Base-by-base conservation (phyloP, 2,888 invertebrate species). In the Tenthredo distinguenda region DNA sequence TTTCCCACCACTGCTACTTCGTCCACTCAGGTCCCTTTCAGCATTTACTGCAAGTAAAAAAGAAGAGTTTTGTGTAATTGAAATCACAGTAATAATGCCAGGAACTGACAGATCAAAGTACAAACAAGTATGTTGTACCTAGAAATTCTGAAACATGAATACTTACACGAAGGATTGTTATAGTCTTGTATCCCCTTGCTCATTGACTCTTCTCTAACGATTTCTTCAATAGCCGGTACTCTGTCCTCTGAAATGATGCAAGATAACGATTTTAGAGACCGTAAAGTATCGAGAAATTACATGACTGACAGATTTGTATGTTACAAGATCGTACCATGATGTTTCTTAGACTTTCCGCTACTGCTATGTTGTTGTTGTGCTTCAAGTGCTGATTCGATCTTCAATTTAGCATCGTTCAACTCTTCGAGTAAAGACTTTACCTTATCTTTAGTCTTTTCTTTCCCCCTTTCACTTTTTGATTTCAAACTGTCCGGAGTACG, bases 191-290 rank as follows among this genome's bases (percentile, higher is more conserved):
- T 86, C 87, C 90, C 84, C 87, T 91, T 93, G 85, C 88, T 91
- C 85, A 90, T 91, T 62, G 91, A 90, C 86, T 92, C 93, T 86
- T 93, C 93, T 10, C 92, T 88, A 15, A 93, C 92, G 86, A 93
- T 93, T 89, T 93, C 93, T 87, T 93, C 93, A 21, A 93, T 93
- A 6, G 93, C 93, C n/a, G 91, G 87, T 87, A 93, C 88, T 86
- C 93, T 93, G 86, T 91, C 92, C 50, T 92, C 91, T 88, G 83
- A 88, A 86, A 84, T 72, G 40, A 37, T 26, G 2, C n/a, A 86
- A 77, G 40, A 37, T 43, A 47, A n/a, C 5, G 12, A 77, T 15
- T 18, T 5, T 1, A 6, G 50, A 26, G 12, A 50, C n/a, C 1
- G 15, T 31, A 31, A 84, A 74, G 65, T 40, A 76, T 68, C 82